A percentile compares a stretch with the other conserved stretches of the same genome.
Conservation (phyloP, 1,140 invertebrate species). For the Hylyphantes graminicola region DNA sequence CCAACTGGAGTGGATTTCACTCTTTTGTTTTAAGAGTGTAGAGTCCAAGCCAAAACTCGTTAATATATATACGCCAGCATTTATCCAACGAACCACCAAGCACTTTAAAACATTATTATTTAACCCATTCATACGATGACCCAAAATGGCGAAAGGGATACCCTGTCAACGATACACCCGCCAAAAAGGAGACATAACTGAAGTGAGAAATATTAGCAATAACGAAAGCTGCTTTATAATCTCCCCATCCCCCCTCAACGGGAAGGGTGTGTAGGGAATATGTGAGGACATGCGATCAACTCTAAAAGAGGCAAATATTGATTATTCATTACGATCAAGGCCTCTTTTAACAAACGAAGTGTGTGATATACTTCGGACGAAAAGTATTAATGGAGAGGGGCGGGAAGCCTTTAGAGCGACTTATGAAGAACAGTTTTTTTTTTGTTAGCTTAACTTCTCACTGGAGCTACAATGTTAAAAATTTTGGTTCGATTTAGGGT, state of each 20-base stretch:
- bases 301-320: slow-evolving; percentile 51
- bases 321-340: slow-evolving; percentile 55
- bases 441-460: too few relatives aligned
- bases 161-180: neutral
- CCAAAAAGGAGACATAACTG: slow-evolving; percentile 1
- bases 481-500: too few relatives aligned
- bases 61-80: too few relatives aligned
- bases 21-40: too few relatives aligned
- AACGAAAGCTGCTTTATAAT: slow-evolving; percentile 30
- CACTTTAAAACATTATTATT: too few relatives aligned
- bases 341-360: neutral
- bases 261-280: neutral
- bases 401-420: too few relatives aligned
- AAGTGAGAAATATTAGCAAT: slow-evolving; percentile 48
- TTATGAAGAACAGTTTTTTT: too few relatives aligned
- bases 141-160: slow-evolving; percentile 2
- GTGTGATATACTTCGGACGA: neutral
- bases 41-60: too few relatives aligned
- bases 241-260: slow-evolving; percentile 12
- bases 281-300: neutral
- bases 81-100: too few relatives aligned
- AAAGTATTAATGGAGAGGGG: too few relatives aligned
- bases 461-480: too few relatives aligned
- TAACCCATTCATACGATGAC: neutral
- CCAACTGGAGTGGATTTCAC: too few relatives aligned